phyloP scores from a whole-genome alignment of 2,113 vertebrate genomes.

The Hemicordylus capensis region DNA sequence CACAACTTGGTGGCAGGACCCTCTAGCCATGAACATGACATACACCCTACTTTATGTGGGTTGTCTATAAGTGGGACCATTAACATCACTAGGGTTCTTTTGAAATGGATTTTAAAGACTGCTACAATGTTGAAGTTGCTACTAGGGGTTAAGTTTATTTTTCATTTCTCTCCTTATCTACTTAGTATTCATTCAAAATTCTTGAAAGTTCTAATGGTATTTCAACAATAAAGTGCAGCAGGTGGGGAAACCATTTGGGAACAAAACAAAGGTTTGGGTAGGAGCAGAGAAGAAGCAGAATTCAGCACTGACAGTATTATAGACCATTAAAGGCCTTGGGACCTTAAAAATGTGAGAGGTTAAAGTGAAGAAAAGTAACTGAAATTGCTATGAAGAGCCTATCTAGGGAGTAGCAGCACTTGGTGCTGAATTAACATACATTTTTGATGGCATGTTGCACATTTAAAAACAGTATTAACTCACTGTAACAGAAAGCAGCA shows the following conservation, averaged over 20 bases:
- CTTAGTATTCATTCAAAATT: constrained; percentile 8
- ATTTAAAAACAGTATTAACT: neutral
- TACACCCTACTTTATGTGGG: neutral
- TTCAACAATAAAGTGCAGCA: neutral
- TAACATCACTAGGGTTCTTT: neutral
- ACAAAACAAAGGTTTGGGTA: neutral
- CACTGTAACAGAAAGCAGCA: neutral
- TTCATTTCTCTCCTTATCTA: neutral
- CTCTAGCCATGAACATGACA: neutral
- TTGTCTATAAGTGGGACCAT: neutral
- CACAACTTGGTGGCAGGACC: neutral
- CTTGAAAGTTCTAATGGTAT: constrained; percentile 6
- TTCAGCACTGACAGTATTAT: neutral
- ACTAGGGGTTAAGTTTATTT: neutral
- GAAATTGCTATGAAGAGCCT: neutral
- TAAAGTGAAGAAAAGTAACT: neutral
- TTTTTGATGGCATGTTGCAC: neutral
- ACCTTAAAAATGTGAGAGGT: constrained; percentile 12
- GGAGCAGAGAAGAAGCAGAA: neutral
- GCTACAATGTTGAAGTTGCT: neutral
- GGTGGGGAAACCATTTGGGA: constrained; percentile 5
- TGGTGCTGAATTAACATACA: neutral
- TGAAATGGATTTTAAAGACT: constrained; percentile 14
- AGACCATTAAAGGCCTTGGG: neutral
- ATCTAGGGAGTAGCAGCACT: neutral